Base-by-base conservation (phyloP, 2,797 vertebrate genomes). In the Pristis pectinata region DNA sequence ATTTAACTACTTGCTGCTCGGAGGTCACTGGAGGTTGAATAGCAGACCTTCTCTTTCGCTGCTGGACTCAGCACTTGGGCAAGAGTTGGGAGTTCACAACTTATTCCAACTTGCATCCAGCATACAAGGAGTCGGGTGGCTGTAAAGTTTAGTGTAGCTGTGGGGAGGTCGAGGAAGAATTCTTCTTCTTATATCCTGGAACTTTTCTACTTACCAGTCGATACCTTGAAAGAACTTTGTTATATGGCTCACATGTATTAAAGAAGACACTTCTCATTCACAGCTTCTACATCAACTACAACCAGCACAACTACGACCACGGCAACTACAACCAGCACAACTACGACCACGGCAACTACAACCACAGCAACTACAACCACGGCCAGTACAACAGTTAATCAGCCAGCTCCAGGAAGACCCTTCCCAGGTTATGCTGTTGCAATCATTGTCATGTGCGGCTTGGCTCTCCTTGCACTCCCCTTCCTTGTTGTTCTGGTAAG, bases 401-500 rank as follows among this genome's bases (percentile, higher is more conserved):
- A 34, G 72, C 67, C 67, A 17, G 2, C 44, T 34, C 44, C 44
- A 34, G 22, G 0, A 27, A 72, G 0, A 15, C 6, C 24, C 8
- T 70, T 95, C 94, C 94, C 95, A 7, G 6, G 94, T 56, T 95
- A 61, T 2, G 85, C 76, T 0, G 3, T 95, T 17, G 95, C 76
- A 0, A 82, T 95, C 27, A 87, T 95, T 1, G 9, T 95, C 53
- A 76, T 95, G 53, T 89, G 94, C 2, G 41, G 94, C 13, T 67
- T 96, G 74, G 67, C 94, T 17, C 82, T 95, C 61, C 37, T 95
- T n/a, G 79, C 94, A 0, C 0, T 95, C 9, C 37, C 6, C 0
- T 0, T 95, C 1, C 0, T 64, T 13, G 93, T 96, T 1, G 0
- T 95, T 24, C 76, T 95, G 95, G 95, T 96, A 74, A 96, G 95